phyloP scores from a whole-genome alignment of 2,888 invertebrate species.

The Venusia cambrica region DNA sequence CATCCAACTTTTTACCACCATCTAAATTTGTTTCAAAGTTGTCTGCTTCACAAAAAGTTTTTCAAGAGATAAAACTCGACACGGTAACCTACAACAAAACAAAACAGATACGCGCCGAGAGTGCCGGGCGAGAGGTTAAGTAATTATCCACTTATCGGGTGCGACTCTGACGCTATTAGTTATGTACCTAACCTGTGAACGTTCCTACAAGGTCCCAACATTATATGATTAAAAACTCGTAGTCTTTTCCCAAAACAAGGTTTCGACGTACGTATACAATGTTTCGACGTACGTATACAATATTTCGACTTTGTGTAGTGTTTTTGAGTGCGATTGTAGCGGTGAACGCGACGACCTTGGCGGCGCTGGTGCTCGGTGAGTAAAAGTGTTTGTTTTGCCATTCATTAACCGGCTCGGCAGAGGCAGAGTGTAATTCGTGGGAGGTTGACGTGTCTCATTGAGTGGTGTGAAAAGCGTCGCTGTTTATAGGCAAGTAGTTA shows the following conservation, averaged over 20 bases:
- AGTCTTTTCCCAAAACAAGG: constrained; percentile 3
- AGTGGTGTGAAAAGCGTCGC: too few relatives aligned
- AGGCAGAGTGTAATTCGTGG: too few relatives aligned
- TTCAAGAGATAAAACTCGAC: constrained; percentile 1
- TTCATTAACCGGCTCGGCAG: too few relatives aligned
- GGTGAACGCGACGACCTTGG: constrained; percentile 44
- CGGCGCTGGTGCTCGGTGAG: constrained; percentile 17
- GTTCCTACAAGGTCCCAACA: too few relatives aligned
- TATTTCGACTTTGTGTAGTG: constrained; percentile 7
- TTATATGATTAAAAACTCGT: too few relatives aligned
- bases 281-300: constrained; percentile 3
- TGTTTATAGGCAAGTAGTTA: too few relatives aligned
- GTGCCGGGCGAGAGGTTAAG: too few relatives aligned
- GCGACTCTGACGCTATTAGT: neutral
- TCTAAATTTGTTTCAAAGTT: too few relatives aligned
- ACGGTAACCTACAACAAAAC: constrained; percentile 8
- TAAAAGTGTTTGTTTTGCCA: constrained; percentile 22
- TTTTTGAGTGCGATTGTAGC: constrained; percentile 20
- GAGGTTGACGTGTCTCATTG: too few relatives aligned
- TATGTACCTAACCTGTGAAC: neutral
- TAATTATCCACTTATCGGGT: neutral
- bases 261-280: constrained; percentile 14
- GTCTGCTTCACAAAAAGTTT: too few relatives aligned
- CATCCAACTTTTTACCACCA: too few relatives aligned
- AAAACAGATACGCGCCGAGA: constrained; percentile 5